phyloP scores from a whole-genome alignment of 2,113 vertebrate species.

The Euleptes europaea region DNA sequence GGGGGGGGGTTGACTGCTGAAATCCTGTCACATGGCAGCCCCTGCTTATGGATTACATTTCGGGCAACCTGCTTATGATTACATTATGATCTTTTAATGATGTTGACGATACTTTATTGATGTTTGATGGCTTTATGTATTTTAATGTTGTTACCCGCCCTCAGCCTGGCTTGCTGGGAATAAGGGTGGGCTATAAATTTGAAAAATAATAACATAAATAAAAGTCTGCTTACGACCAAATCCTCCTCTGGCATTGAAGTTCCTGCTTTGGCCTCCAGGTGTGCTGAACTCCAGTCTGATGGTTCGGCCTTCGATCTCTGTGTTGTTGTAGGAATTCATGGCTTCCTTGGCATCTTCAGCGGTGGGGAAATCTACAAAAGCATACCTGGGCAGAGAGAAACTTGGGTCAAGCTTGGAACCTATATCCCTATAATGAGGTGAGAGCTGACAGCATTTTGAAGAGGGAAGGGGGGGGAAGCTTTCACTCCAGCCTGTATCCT shows the following conservation, averaged over 20 bases:
- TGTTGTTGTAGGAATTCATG: slow-evolving; percentile 87
- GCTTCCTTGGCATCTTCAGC: slow-evolving; percentile 91
- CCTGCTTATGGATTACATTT: no score
- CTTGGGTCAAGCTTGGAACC: background rate
- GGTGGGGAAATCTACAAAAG: slow-evolving; percentile 90
- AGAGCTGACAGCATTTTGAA: background rate
- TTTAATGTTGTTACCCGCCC: no score
- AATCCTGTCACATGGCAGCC: no score
- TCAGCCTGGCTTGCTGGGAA: no score
- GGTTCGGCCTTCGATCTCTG: slow-evolving; percentile 90
- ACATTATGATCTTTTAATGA: no score
- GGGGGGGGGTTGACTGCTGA: no score
- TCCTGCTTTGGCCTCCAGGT: slow-evolving; percentile 71
- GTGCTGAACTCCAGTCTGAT: slow-evolving; percentile 89
- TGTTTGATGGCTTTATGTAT: no score
- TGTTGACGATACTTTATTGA: no score
- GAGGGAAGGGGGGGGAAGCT: no score
- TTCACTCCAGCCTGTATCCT: background rate
- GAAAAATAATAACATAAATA: no score
- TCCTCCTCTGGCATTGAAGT: slow-evolving; percentile 68
- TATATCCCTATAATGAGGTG: background rate
- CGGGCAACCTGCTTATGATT: no score
- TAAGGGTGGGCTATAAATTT: no score
- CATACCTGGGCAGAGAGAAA: slow-evolving; percentile 75
- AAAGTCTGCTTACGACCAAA: slow-evolving; percentile 72